Evolutionary conservation across 2,888 invertebrate species (phyloP), one percentile per base, ranked within the genome.

Genomic region (Trachelus troglodyta): DNA sequence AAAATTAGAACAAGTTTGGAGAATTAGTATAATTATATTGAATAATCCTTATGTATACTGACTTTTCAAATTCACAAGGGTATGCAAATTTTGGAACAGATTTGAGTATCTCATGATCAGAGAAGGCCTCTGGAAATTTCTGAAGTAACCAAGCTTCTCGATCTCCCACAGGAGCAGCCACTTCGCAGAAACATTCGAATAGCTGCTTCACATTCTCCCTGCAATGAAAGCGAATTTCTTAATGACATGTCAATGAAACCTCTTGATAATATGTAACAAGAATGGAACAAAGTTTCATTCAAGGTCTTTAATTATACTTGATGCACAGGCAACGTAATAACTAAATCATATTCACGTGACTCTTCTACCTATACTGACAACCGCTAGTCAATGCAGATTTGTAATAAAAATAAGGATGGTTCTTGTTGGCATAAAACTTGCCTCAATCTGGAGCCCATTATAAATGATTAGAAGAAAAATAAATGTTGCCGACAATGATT

Each of bases 71-170:
- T 89, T 95, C 94, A 90, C 96, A 96, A 30, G 97, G 98, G 93
- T 97, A 98, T 86, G 97, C 96, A 93, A 98, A 98, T 92, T 97
- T 96, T 73, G 98, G 97, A 87, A 98, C 95, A 88, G 96, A 95
- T 91, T 95, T 96, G 79, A 98, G 93, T 84, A 97, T 95, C 91
- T 97, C 97, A 91, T 96, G 95, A 92, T 97, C 96, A 89, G 94
- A 95, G 91, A 96, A 98, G 80, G 94, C 94, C 84, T 96, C 96
- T 73, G 98, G 98, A 92, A 95, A 98, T 91, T 96, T 96, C 91
- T 96, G 96, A 74, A 97, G 92, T 86, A 98, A 95, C 92, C 95
- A 95, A 79, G 96, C 94, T 78, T 93, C 92, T 85, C 94, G 93
- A 83, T 94, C 94, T 75, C 93, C 93, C 71, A 93, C 93, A 81